phyloP scores from a whole-genome alignment of 2,888 invertebrate species.

The Lepidocyrtinus sp. region DNA sequence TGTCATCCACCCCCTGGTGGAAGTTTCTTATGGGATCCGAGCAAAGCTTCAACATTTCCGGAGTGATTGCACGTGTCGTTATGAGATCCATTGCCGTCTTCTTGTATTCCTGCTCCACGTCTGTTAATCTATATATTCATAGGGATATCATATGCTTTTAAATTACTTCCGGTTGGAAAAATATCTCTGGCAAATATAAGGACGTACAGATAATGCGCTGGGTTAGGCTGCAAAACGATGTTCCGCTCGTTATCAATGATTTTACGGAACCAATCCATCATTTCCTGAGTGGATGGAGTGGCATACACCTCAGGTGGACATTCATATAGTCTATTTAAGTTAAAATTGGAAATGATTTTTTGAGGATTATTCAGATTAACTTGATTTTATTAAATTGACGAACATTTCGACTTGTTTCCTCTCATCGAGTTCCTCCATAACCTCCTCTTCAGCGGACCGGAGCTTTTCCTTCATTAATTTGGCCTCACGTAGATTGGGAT shows the following conservation, averaged over 20 bases:
- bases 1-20: background rate
- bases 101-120: conserved; percentile 20
- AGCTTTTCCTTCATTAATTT: conserved; percentile 4
- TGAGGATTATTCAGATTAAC: too few relatives aligned
- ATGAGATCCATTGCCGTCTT: background rate
- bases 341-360: too few relatives aligned
- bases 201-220: conserved; percentile 36
- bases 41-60: conserved; percentile 21
- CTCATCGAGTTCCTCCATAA: background rate
- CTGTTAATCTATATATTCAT: conserved; percentile 23
- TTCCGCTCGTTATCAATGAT: background rate
- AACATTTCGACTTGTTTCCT: background rate
- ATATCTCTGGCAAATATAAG: too few relatives aligned
- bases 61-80: conserved; percentile 17
- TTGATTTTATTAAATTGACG: background rate
- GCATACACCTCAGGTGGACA: conserved; percentile 9
- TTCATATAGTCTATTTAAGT: conserved; percentile 15
- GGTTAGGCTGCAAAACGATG: conserved; percentile 4
- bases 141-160: too few relatives aligned
- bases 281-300: conserved; percentile 19
- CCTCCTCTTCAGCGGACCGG: background rate
- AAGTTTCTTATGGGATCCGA: conserved; percentile 28
- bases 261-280: conserved; percentile 5
- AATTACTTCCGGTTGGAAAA: too few relatives aligned
- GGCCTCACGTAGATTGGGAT: conserved; percentile 30